phyloP scores from a whole-genome alignment of 2,113 vertebrate species.

The Oenanthe melanoleuca region DNA sequence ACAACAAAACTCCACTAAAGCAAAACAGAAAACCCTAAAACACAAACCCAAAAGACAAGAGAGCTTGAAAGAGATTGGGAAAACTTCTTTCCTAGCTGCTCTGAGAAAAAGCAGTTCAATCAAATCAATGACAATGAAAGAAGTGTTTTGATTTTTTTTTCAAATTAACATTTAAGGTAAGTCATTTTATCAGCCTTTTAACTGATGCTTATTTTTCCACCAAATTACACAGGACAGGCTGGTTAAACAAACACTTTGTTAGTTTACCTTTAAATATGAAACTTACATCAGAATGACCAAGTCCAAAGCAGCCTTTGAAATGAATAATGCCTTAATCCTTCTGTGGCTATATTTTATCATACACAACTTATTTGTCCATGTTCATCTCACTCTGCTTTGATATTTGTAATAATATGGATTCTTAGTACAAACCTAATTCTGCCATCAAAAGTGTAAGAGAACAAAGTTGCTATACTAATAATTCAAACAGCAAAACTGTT shows the following conservation, averaged over 20 bases:
- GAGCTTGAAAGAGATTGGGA: background rate
- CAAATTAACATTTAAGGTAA: slow-evolving; percentile 49
- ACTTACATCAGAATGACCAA: slow-evolving; percentile 28
- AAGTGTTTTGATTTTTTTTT: background rate
- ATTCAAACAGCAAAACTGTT: slow-evolving; percentile 56
- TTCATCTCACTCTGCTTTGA: slow-evolving; percentile 38
- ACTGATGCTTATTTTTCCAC: slow-evolving; percentile 19
- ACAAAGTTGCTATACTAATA: slow-evolving; percentile 62
- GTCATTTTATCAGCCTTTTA: background rate
- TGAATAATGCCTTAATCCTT: background rate
- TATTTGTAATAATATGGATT: slow-evolving; percentile 49
- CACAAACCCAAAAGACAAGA: background rate
- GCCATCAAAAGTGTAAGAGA: slow-evolving; percentile 64
- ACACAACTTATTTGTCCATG: background rate
- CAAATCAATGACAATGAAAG: background rate
- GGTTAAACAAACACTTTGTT: slow-evolving; percentile 32
- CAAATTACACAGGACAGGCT: background rate
- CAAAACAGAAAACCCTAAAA: background rate
- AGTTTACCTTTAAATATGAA: slow-evolving; percentile 40
- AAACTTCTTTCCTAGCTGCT: background rate
- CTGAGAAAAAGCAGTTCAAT: slow-evolving; percentile 9
- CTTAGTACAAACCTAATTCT: slow-evolving; percentile 45
- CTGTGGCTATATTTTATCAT: slow-evolving; percentile 11
- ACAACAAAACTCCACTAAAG: background rate
- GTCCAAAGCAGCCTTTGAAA: background rate